Base-by-base conservation (phyloP, 2,113 vertebrate species). In the Urocolius indicus region DNA sequence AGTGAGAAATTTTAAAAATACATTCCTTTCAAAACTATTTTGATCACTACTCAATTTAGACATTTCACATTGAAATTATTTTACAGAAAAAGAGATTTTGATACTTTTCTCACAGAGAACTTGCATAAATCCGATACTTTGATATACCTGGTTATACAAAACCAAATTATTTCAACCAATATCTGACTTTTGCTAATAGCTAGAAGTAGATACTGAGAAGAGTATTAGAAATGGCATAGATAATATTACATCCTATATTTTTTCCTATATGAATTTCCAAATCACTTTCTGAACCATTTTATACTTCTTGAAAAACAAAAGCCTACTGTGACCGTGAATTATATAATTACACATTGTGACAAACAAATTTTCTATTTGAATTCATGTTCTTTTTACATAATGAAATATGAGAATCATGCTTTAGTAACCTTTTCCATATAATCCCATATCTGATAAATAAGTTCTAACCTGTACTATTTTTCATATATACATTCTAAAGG, bases 401-500 rank as follows among this genome's bases (percentile, higher is more conserved):
- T 52, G 8, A 16, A 61, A 87, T 80, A 48, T 76, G 84, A 62
- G 4, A 48, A 9, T 23, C 5, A 21, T 62, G 11, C 6, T 58
- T 81, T 76, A 52, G 67, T 72, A 14, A 62, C 4, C 2, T 76
- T 91, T 72, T 79, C 32, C 21, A 17, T 61, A 62, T 46, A 65
- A 65, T 16, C 13, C 2, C 16, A 32, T 22, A 34, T 10, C 11
- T 73, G 20, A 63, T 36, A 83, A 63, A 54, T 58, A 58, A 12
- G 5, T n/a, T 18, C 65, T 6, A 10, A 29, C 10, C 54, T 1
- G 0, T 3, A 29, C 2, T 46, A 74, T 66, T 66, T 69, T 65
- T 59, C 20, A 34, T 46, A 66, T 71, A 29, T 84, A 23, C 11
- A 8, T 72, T 57, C 23, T 66, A n/a, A 84, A 61, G 5, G 45